Base-by-base conservation (phyloP, 2,888 invertebrate species). In the Onthophagus sagittarius region DNA sequence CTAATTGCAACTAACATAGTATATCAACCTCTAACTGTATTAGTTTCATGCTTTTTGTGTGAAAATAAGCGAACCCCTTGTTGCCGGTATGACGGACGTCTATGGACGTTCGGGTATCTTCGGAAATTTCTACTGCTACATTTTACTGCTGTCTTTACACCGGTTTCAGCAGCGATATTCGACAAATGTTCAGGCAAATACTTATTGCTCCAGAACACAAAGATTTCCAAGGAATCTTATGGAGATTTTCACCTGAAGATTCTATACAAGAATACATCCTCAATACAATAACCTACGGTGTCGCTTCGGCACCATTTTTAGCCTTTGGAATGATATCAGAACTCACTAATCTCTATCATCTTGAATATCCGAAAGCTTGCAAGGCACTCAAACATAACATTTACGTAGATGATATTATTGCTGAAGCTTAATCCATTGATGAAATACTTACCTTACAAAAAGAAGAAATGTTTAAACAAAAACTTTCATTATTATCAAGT, bases 151-250 rank as follows among this genome's bases (percentile, higher is more conserved):
- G n/a, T n/a, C n/a, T n/a, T n/a, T n/a, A n/a, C n/a, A n/a, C n/a
- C 72, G 78, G 77, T 5, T 23, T 23, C 23, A 23, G 23, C 23
- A 2, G 23, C 2, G 80, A 80, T 70, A 75, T 79, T 15, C 73
- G 65, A 15, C 79, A 80, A 72, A 79, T 79, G 79, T 79, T 77
- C 65, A 63, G 79, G 6, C 76, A 77, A 69, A 73, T 80, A 14
- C 62, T 75, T 15, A 13, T 64, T 9, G 15, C 15, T 64, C 15
- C 6, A 9, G 64, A 64, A 0, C 15, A 64, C 5, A 64, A 13
- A 64, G 23, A 14, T 7, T 64, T 64, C 23, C 64, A 64, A 14
- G 9, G 9, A 15, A 64, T 64, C 23, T 14, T 64, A 9, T 64
- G 64, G 64, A 15, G 64, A 64, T 32, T 33, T 33, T 9, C 9